Conservation (phyloP, 2,888 invertebrate species). For the Cecidostiba fungosa region DNA sequence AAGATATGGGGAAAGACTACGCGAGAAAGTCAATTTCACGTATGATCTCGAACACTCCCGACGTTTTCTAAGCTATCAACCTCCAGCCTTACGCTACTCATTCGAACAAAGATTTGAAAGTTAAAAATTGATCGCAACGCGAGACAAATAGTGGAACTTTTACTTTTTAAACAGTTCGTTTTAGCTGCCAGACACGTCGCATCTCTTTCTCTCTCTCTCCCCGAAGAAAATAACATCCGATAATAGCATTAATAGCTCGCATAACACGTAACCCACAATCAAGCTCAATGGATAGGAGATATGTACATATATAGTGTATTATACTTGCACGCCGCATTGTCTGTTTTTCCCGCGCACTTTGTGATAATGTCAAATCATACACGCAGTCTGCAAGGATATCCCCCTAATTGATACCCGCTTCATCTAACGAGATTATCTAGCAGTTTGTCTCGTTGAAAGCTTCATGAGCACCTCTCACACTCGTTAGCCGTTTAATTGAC, state of each 20-base stretch:
- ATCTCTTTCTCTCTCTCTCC: too few relatives aligned
- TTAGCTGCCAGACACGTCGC: too few relatives aligned
- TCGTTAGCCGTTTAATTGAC: conserved; percentile 7
- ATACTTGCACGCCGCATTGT: background rate
- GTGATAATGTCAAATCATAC: conserved; percentile 2
- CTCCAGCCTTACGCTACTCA: background rate
- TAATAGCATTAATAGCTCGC: background rate
- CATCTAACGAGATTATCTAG: conserved; percentile 10
- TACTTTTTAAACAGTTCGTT: background rate
- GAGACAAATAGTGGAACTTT: background rate
- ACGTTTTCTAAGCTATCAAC: background rate
- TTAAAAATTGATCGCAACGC: background rate
- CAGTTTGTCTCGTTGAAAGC: conserved; percentile 9
- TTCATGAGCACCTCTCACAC: background rate
- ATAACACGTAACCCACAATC: background rate
- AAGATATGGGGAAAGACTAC: background rate
- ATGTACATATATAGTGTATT: too few relatives aligned
- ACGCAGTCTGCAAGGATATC: background rate
- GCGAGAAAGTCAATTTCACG: conserved; percentile 10
- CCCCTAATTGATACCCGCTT: background rate
- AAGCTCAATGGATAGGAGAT: too few relatives aligned
- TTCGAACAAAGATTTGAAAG: background rate
- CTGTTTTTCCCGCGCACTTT: background rate
- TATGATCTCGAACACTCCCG: background rate
- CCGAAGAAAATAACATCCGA: background rate